A percentile compares a stretch with the other conserved stretches of the same genome.
Conservation (phyloP, 2,113 vertebrate species). For the Lates calcarifer region DNA sequence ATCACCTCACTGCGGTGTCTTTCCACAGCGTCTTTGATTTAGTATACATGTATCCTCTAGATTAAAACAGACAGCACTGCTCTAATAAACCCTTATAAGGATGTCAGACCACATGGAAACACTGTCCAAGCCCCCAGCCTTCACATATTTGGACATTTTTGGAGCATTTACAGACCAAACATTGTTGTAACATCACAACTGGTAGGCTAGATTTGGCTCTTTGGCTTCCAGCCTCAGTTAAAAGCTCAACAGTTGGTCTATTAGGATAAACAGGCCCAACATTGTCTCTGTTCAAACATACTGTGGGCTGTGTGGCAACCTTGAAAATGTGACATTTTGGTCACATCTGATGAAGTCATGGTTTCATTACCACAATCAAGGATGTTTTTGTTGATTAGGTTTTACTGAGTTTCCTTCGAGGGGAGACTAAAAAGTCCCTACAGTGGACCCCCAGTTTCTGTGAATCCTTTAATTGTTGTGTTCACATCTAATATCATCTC, state of each 20-base stretch:
- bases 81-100: constrained; percentile 32
- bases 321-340: constrained; percentile 40
- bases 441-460: background rate
- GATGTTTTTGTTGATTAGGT: constrained; percentile 13
- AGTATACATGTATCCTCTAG: background rate
- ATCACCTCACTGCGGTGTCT: background rate
- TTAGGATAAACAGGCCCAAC: constrained; percentile 8
- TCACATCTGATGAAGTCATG: constrained; percentile 9
- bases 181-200: constrained; percentile 37
- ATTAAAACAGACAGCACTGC: background rate
- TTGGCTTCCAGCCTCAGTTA: background rate
- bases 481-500: constrained; percentile 6
- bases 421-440: background rate
- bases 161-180: constrained; percentile 51
- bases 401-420: constrained; percentile 8
- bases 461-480: background rate
- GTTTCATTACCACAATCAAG: constrained; percentile 10
- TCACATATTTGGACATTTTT: constrained; percentile 32
- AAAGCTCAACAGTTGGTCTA: constrained; percentile 12
- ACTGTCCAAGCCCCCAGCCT: background rate
- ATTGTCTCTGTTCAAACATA: constrained; percentile 22
- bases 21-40: background rate
- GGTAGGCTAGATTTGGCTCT: background rate
- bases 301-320: constrained; percentile 17
- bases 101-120: constrained; percentile 8